Percentiles rank a stretch among this genome's conserved stretches.
These are phyloP conservation scores for Notoglanidium macrostoma DNA, from an alignment of 2,797 vertebrate genomes.

Conservation along the genomic window DNA sequence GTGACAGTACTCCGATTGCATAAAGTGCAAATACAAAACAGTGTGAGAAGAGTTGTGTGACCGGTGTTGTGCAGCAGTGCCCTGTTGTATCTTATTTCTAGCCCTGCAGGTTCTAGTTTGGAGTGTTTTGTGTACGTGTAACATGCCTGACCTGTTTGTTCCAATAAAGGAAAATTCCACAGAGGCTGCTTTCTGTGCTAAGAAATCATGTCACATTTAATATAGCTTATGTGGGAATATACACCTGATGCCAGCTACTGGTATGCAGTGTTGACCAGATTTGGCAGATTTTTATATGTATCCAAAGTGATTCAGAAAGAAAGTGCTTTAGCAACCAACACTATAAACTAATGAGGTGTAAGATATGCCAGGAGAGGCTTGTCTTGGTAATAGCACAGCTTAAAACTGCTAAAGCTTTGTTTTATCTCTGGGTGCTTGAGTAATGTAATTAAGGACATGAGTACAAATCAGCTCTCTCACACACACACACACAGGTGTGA, in stretches of 20 bases:
- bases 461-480: neutral
- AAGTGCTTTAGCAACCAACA: neutral
- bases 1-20: neutral
- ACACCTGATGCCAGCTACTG: no score
- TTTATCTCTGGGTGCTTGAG: neutral
- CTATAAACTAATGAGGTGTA: neutral
- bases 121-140: conserved; percentile 12
- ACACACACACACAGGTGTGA: neutral
- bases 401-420: neutral
- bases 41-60: no score
- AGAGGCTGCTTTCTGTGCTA: neutral
- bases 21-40: no score
- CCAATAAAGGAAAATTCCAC: neutral
- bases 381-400: neutral
- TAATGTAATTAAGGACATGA: neutral
- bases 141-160: neutral
- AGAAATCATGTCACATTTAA: neutral
- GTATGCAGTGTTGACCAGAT: neutral
- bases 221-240: no score
- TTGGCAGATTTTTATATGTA: neutral
- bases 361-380: neutral
- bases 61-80: no score
- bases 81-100: no score
- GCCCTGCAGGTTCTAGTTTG: neutral
- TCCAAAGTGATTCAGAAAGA: neutral